Evolutionary conservation across 2,113 vertebrate species (phyloP).

Genomic region (Platysternon megacephalum): DNA sequence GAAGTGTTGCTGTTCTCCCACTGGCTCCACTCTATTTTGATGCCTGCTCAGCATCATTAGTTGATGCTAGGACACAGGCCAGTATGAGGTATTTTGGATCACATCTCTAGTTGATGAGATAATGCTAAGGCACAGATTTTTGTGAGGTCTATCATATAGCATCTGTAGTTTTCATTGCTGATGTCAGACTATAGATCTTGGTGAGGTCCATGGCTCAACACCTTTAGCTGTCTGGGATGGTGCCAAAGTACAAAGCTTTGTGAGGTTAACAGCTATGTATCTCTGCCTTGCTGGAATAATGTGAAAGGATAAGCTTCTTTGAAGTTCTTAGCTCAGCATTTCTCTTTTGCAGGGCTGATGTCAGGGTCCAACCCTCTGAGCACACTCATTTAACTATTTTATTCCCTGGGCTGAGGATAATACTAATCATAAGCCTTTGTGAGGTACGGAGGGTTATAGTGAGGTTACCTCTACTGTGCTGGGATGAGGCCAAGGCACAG

Average conservation of each 20-base stretch:
- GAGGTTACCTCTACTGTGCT: background rate
- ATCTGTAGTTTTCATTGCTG: too few relatives aligned
- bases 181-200: too few relatives aligned
- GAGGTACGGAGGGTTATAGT: background rate
- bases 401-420: background rate
- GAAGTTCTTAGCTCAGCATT: background rate
- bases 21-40: background rate
- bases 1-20: background rate
- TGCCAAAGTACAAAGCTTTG: background rate
- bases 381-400: background rate
- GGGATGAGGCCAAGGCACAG: too few relatives aligned
- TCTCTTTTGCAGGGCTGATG: background rate
- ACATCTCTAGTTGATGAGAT: background rate
- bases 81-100: background rate
- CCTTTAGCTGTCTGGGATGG: background rate
- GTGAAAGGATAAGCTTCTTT: background rate
- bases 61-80: background rate
- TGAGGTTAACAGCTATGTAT: background rate
- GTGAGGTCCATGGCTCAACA: background rate
- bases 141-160: too few relatives aligned
- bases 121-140: background rate
- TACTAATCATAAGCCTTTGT: background rate
- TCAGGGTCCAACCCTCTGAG: background rate
- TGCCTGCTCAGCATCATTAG: background rate
- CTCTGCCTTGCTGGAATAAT: background rate